Conservation (phyloP, 2,113 vertebrate species). For the Puntigrus tetrazona region DNA sequence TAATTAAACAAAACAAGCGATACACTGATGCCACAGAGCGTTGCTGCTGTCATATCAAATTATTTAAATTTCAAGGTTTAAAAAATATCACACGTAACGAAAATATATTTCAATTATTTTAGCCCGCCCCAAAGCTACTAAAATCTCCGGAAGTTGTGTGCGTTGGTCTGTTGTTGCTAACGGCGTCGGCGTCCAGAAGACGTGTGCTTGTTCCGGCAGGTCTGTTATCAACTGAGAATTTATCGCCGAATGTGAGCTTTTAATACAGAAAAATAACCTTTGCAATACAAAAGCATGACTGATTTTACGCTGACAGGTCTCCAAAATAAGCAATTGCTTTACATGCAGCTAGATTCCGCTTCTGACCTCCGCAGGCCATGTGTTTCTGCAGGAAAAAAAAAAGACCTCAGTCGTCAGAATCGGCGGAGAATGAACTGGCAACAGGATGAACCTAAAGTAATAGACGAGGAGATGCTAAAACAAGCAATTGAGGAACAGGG, state of each 20-base stretch:
- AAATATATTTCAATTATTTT: not conserved
- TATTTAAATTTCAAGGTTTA: no score
- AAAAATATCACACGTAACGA: no score
- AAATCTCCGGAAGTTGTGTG: conserved; percentile 4
- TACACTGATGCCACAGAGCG: not conserved
- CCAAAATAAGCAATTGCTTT: not conserved
- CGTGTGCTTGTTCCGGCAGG: not conserved
- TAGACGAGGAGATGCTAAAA: conserved; percentile 80
- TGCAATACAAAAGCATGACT: not conserved
- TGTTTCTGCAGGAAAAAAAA: conserved; percentile 16
- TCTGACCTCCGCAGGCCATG: not conserved
- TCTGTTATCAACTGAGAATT: not conserved
- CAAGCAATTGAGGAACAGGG: conserved; percentile 75
- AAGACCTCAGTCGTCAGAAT: not conserved
- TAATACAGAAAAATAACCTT: not conserved
- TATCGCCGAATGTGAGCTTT: not conserved
- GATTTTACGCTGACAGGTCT: not conserved
- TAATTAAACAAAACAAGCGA: not conserved
- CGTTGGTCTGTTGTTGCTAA: conserved; percentile 64
- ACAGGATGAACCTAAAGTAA: conserved; percentile 70
- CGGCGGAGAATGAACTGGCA: conserved; percentile 67
- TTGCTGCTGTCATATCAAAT: no score
- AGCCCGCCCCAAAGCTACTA: not conserved
- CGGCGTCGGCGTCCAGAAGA: conserved; percentile 13
- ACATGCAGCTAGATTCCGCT: not conserved